Conservation (phyloP, 2,797 vertebrate genomes). For the Spinibarbus caldwelli region DNA sequence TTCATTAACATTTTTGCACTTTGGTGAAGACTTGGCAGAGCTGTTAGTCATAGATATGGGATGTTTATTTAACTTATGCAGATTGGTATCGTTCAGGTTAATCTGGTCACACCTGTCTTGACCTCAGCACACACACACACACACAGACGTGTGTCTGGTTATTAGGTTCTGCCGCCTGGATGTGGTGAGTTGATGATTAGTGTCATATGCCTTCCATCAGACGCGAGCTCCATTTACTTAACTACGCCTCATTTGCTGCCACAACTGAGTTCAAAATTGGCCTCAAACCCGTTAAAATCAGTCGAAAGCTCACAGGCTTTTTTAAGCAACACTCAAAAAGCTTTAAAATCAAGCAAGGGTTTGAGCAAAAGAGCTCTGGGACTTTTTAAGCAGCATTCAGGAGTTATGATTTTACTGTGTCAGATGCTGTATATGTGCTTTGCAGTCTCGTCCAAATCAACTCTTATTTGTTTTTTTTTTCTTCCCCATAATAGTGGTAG, state of each 20-base stretch:
- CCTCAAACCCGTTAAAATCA: slow-evolving; percentile 7
- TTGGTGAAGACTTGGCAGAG: background rate
- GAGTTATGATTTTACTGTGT: background rate
- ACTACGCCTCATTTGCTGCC: slow-evolving; percentile 30
- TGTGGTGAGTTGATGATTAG: slow-evolving; percentile 17
- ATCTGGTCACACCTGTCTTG: slow-evolving; percentile 50
- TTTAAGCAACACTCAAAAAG: slow-evolving; percentile 35
- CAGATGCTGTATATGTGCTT: background rate
- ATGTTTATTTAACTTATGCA: background rate
- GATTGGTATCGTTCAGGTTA: background rate
- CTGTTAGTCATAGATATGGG: background rate
- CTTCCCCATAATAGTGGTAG: no score
- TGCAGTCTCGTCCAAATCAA: background rate
- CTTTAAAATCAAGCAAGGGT: background rate
- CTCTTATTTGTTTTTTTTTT: no score
- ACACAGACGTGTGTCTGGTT: slow-evolving; percentile 13
- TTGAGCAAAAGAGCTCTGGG: slow-evolving; percentile 18
- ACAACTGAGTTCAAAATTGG: slow-evolving; percentile 22
- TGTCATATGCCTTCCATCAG: slow-evolving; percentile 7
- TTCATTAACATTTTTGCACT: background rate
- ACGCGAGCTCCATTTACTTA: slow-evolving; percentile 19
- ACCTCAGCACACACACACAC: background rate
- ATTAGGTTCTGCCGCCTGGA: slow-evolving; percentile 29
- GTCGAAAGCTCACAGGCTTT: background rate
- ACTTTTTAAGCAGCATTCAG: background rate